Base-by-base conservation (phyloP, 2,888 invertebrate genomes). In the Thymelicus lineola region DNA sequence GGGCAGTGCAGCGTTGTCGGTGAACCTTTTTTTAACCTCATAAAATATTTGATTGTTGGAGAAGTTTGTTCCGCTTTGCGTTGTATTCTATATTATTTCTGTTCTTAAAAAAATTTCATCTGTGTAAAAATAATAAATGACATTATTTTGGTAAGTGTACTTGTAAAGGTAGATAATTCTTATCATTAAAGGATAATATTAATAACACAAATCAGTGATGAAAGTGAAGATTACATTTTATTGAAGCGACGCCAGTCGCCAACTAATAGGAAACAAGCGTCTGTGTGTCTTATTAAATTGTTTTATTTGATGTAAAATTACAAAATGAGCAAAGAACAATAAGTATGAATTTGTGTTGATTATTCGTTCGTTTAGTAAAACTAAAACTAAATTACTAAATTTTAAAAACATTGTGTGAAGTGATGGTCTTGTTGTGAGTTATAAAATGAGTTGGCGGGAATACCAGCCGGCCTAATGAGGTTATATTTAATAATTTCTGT, bases 61-160 rank as follows among this genome's bases (percentile, higher is more conserved):
- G 84, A 82, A 86, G 86, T 84, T 86, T 89, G 90, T 89, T 87
- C 86, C 86, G 86, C 87, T 90, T 91, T 85, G 86, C 84, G 84
- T 82, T 86, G 83, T 82, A 79, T 86, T 28, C n/a, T n/a, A n/a
- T n/a, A n/a, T n/a, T n/a, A n/a, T n/a, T n/a, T n/a, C 48, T 61
- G 28, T 61, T 87, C 79, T 80, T 79, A 80, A 80, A 82, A 83
- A 82, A 80, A 82, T 80, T 74, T 81, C 62, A 77, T 79, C 81
- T 80, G 82, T 80, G 82, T 80, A 81, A 81, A 87, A 88, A 89
- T 85, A 57, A 86, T 71, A 81, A 79, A 80, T 83, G 84, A 80
- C 83, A 83, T 85, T 85, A 88, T 89, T 88, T 87, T 89, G 87
- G 93, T 92, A 82, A 89, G 93, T 91, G 85, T 77, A 85, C 81